Conservation (phyloP, 2,888 invertebrate species). For the Gandaritis pyraliata region DNA sequence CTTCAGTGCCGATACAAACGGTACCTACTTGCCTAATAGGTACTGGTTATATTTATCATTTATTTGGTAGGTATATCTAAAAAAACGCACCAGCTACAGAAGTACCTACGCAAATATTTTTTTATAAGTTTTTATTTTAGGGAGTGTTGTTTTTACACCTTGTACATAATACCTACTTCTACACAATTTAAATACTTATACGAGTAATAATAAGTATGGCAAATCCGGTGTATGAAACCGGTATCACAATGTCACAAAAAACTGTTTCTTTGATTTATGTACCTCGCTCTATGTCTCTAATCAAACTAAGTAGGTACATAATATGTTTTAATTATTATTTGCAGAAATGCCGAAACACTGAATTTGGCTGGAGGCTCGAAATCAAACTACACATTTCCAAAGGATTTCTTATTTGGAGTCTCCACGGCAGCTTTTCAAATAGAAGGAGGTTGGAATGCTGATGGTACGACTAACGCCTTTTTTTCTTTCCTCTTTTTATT, state of each 20-base stretch:
- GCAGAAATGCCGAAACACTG: constrained; percentile 62
- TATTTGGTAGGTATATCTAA: no score
- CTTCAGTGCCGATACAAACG: no score
- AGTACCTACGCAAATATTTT: no score
- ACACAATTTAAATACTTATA: no score
- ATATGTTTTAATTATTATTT: constrained; percentile 10
- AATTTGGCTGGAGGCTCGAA: constrained; percentile 72
- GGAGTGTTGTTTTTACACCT: no score
- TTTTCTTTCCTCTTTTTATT: constrained; percentile 4
- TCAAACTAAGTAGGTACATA: no score
- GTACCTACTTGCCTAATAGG: no score
- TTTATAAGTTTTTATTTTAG: no score
- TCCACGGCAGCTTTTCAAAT: constrained; percentile 86
- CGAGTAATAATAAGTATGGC: background rate
- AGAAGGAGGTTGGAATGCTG: constrained; percentile 84
- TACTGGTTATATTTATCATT: no score
- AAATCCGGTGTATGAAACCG: constrained; percentile 8
- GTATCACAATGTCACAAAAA: constrained; percentile 11
- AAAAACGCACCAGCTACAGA: no score
- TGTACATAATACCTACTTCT: no score
- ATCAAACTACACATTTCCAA: constrained; percentile 79
- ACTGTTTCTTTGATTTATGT: background rate
- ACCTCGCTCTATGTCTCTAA: no score
- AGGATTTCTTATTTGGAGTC: constrained; percentile 85
- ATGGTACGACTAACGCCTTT: constrained; percentile 58